These are phyloP conservation scores for Scolopax rusticola DNA, from an alignment of 2,797 vertebrate species.

Conservation along the genomic window DNA sequence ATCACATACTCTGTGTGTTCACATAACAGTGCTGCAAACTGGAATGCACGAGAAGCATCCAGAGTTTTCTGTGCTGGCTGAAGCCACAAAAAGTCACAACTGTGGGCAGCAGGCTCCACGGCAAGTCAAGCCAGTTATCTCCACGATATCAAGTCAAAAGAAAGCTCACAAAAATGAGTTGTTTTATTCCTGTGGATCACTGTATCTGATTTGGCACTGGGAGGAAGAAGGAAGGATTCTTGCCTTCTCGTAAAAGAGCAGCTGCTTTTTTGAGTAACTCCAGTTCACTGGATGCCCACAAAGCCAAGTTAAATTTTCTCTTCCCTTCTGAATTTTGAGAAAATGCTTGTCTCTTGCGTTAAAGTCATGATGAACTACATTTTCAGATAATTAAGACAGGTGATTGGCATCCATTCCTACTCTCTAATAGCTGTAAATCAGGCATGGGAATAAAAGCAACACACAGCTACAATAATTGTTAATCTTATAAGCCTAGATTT, in stretches of 20 bases:
- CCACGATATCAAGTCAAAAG: neutral
- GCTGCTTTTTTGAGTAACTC: neutral
- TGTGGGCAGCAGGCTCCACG: accelerated
- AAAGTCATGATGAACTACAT: neutral
- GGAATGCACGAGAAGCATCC: neutral
- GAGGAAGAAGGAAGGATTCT: neutral
- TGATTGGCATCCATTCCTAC: neutral
- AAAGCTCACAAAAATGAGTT: neutral
- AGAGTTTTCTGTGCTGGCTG: neutral
- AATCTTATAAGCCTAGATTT: neutral
- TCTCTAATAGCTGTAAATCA: neutral
- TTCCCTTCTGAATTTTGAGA: neutral
- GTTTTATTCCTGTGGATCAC: neutral
- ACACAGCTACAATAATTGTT: neutral
- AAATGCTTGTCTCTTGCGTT: neutral
- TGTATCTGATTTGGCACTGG: neutral
- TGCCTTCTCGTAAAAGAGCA: neutral
- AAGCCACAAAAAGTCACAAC: neutral
- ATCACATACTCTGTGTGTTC: neutral
- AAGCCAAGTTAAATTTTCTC: neutral
- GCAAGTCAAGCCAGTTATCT: neutral
- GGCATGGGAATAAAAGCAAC: neutral
- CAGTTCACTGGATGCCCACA: neutral
- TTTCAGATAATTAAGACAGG: neutral
- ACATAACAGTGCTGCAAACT: neutral